A percentile compares a stretch with the other conserved stretches of the same genome.
phyloP scores from a whole-genome alignment of 2,113 vertebrate species.

The Varanus salvator region DNA sequence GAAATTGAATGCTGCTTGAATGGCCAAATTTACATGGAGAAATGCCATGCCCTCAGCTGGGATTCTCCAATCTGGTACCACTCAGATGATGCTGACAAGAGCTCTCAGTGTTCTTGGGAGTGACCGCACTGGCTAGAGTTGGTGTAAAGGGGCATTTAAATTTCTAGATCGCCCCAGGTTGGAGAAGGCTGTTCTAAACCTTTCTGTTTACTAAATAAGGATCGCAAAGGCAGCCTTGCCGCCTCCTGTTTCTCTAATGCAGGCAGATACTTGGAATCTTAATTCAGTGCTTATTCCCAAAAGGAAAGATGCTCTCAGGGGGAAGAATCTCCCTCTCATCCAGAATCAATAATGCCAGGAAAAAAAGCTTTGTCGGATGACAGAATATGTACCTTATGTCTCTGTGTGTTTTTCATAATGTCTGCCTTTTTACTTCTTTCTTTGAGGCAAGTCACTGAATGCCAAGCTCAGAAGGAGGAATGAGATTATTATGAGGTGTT shows the following conservation, averaged over 20 bases:
- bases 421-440: slow-evolving; percentile 35
- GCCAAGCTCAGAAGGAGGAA: slow-evolving; percentile 7
- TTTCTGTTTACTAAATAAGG: slow-evolving; percentile 5
- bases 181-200: not conserved
- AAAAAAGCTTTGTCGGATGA: slow-evolving; percentile 36
- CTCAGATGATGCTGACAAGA: too few relatives aligned
- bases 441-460: slow-evolving; percentile 7
- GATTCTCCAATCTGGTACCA: too few relatives aligned
- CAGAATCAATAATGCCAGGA: slow-evolving; percentile 35
- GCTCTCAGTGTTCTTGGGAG: too few relatives aligned
- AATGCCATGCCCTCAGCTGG: not conserved
- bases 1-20: not conserved
- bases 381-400: slow-evolving; percentile 17
- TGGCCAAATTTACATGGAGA: not conserved
- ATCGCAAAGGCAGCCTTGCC: slow-evolving; percentile 5
- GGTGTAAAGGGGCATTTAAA: too few relatives aligned
- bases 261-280: not conserved
- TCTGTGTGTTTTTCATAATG: slow-evolving; percentile 42
- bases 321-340: slow-evolving; percentile 32
- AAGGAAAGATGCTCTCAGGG: slow-evolving; percentile 26
- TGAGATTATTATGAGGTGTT: not conserved
- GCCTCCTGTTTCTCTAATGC: not conserved
- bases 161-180: too few relatives aligned
- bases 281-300: slow-evolving; percentile 43
- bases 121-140: too few relatives aligned